Conservation (phyloP, 2,797 vertebrate species). For the Rhabdomys pumilio region DNA sequence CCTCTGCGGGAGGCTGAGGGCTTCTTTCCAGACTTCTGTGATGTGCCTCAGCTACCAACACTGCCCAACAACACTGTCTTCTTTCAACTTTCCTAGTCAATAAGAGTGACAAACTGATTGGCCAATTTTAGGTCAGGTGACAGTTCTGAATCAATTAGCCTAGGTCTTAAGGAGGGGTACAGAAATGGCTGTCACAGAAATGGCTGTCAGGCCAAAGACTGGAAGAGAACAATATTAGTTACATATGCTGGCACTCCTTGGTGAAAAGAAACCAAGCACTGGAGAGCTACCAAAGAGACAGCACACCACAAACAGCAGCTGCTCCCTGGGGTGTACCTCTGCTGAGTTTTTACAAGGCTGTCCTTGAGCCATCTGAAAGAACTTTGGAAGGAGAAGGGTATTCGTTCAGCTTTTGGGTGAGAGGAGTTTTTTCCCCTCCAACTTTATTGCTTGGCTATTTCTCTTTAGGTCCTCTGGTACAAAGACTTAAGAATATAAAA, state of each 20-base stretch:
- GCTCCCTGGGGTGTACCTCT: neutral
- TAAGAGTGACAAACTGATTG: neutral
- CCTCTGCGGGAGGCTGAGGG: neutral
- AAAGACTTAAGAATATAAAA: constrained; percentile 74
- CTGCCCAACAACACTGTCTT: neutral
- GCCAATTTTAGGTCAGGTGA: constrained; percentile 12
- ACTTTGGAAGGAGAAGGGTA: neutral
- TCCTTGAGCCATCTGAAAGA: constrained; percentile 41
- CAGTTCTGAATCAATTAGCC: neutral
- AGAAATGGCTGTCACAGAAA: neutral
- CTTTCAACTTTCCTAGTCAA: neutral
- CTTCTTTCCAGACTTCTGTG: neutral
- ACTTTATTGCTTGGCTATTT: constrained; percentile 39
- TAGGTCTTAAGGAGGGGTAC: neutral
- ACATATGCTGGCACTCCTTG: neutral
- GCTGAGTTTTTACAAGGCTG: constrained; percentile 32
- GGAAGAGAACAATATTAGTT: neutral
- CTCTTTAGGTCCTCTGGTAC: constrained; percentile 44
- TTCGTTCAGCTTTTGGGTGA: neutral
- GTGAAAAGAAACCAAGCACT: neutral
- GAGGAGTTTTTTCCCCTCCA: neutral
- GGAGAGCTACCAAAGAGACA: neutral
- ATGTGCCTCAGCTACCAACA: neutral
- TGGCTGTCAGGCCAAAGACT: neutral
- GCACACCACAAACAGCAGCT: neutral